A percentile compares a stretch with the other conserved stretches of the same genome.
These are phyloP conservation scores for Forpus xanthops DNA, from an alignment of 2,797 vertebrate genomes.

Conservation along the genomic window DNA sequence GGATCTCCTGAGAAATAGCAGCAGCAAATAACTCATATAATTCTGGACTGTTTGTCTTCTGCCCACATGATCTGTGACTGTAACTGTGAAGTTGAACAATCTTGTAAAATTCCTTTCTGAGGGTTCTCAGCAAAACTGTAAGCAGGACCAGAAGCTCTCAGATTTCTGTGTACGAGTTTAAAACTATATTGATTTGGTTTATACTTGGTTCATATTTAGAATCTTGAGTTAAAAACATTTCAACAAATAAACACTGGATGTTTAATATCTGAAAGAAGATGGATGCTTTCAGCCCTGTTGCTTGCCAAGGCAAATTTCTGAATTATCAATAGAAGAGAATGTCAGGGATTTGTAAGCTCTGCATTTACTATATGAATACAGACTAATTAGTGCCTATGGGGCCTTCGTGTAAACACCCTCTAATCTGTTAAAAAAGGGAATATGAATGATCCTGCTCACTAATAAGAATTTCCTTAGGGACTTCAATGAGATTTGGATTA, in stretches of 20 bases:
- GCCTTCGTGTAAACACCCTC: constrained; percentile 8
- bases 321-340: not conserved
- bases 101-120: not conserved
- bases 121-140: not conserved
- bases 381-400: constrained; percentile 7
- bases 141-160: not conserved
- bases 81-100: not conserved
- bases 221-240: not conserved
- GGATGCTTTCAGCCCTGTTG: not conserved
- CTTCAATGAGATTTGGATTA: not conserved
- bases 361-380: not conserved
- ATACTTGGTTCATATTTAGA: not conserved
- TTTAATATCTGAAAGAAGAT: not conserved
- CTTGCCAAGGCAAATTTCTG: not conserved
- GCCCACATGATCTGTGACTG: not conserved
- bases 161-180: not conserved
- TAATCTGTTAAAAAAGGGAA: constrained; percentile 20
- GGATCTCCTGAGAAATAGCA: not conserved
- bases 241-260: not conserved
- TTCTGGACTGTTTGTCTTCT: constrained; percentile 32
- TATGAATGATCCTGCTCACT: not conserved
- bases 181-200: not conserved
- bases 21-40: not conserved
- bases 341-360: not conserved
- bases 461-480: not conserved